Base-by-base conservation (phyloP, 1,140 invertebrate species). In the Ectropis grisescens region DNA sequence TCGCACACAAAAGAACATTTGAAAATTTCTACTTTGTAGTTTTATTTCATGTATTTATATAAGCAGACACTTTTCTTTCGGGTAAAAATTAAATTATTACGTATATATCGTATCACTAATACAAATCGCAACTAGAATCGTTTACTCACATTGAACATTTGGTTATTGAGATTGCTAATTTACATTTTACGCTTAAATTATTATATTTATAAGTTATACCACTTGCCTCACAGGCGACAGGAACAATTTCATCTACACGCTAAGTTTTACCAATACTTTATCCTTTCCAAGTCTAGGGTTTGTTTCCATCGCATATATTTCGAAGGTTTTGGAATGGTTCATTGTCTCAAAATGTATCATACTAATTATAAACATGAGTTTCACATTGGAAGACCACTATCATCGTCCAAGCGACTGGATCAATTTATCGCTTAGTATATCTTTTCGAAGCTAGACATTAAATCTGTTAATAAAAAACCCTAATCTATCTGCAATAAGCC, bases 71-170 rank as follows among this genome's bases (percentile, higher is more conserved):
- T 75, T 68, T 64, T n/a, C n/a, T 41, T 61, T 71, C 54, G 64
- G 70, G 72, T 81, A 78, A 76, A 81, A 81, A 81, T 81, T 81
- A 81, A 78, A 75, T 76, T 64, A 79, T 76, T 81, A 81, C 76
- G 76, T 81, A 81, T 80, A 80, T 78, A 71, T 66, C 59, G 62
- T 78, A 81, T 81, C 72, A 81, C 76, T 81, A 81, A 74, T 76
- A 78, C 72, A 75, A 37, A 66, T 75, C 58, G 69, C 72, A 71
- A 81, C 75, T 80, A 78, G 72, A 70, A 61, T 80, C 72, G 68
- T 78, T 76, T 75, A 80, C 68, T 76, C 70, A 81, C 65, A 76
- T 78, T 69, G 60, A 81, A 78, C 66, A 76, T 76, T 81, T 81
- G 71, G 75, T 78, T 81, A 78, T 58, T 76, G 61, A 59, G 47